These are phyloP conservation scores for Alexandromys fortis DNA, from an alignment of 2,113 vertebrate species.

Conservation along the genomic window DNA sequence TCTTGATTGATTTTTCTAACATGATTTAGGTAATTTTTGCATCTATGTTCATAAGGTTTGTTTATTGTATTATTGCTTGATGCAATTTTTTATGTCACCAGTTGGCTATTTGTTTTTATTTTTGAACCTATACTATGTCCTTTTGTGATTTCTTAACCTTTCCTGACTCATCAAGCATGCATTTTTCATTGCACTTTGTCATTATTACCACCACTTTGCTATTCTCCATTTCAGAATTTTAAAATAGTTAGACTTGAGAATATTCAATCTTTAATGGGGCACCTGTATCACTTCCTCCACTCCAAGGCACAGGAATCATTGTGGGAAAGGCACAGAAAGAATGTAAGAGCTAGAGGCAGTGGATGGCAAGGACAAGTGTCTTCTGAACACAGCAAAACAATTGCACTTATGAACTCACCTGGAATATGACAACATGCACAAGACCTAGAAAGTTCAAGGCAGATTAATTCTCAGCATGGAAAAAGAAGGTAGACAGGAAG, in stretches of 20 bases:
- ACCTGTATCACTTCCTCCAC: background rate
- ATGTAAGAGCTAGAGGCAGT: background rate
- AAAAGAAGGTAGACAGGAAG: too few species aligned
- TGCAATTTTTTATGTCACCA: background rate
- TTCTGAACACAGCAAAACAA: background rate
- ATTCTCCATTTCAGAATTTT: background rate
- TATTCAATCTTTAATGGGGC: background rate
- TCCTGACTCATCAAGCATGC: background rate
- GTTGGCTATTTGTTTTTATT: constrained; percentile 20
- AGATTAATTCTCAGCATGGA: background rate
- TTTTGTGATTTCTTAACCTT: background rate
- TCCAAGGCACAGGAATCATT: background rate
- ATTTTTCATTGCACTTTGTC: background rate
- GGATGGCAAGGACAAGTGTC: background rate
- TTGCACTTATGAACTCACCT: background rate
- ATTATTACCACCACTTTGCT: background rate
- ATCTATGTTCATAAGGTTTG: background rate
- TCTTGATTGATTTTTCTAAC: background rate
- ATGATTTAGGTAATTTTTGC: background rate
- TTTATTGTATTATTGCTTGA: background rate
- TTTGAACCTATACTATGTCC: background rate
- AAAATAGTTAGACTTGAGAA: background rate
- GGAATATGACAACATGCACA: background rate
- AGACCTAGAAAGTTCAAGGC: background rate
- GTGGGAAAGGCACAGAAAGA: background rate